These are phyloP conservation scores for Mobula birostris DNA, from an alignment of 2,113 vertebrate species.

Conservation along the genomic window DNA sequence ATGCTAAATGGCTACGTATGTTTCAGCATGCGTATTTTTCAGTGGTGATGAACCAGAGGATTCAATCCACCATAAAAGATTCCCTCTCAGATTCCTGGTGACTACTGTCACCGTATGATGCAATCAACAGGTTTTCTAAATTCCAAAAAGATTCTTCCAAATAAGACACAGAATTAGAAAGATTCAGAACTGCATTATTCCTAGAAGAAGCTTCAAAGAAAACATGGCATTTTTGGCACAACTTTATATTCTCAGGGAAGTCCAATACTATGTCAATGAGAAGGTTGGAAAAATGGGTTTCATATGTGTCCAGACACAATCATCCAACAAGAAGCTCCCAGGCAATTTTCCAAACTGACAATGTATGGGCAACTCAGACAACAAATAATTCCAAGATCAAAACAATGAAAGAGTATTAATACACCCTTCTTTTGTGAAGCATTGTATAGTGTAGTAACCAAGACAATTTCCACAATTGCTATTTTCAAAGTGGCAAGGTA, in stretches of 20 bases:
- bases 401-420: neutral
- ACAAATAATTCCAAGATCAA: slow-evolving; percentile 15
- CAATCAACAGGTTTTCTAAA: slow-evolving; percentile 4
- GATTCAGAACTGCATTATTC: neutral
- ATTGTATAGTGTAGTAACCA: neutral
- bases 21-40: neutral
- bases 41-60: neutral
- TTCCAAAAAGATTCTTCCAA: neutral
- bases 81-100: neutral
- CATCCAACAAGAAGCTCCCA: neutral
- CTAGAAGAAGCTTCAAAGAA: neutral
- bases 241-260: neutral
- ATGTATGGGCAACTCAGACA: neutral
- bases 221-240: neutral
- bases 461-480: neutral
- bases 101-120: neutral
- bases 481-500: neutral
- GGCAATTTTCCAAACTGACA: neutral
- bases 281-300: neutral
- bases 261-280: neutral
- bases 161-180: slow-evolving; percentile 8
- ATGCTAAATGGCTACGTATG: neutral
- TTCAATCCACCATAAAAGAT: neutral
- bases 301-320: neutral
- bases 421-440: neutral